Evolutionary conservation across 2,797 vertebrate species (phyloP), one percentile per base, ranked within the genome.

Genomic region (Spinibarbus caldwelli): DNA sequence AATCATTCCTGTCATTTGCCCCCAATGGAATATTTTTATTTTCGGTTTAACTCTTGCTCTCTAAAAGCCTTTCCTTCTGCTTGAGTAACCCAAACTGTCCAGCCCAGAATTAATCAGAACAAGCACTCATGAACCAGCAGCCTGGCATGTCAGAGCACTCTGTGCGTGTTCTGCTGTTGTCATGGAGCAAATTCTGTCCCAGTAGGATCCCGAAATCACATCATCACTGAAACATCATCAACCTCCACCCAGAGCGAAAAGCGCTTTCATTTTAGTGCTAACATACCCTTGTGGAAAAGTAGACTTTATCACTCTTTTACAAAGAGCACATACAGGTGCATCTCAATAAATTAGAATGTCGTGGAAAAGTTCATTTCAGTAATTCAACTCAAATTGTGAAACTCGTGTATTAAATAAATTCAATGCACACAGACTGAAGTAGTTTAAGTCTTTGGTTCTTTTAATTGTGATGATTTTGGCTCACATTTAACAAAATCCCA

Each of bases 41-140:
- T 47, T 71, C 29, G 31, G 62, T 76, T 82, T 86, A 82, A 62
- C 38, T 68, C 36, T 67, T 36, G 45, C 66, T 82, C 47, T 57
- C 36, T 67, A 80, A 85, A 81, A 75, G 72, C 49, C 34, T 54
- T 79, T 66, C 71, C 70, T 71, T 79, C 77, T 71, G 83, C 83
- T 71, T 68, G 78, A 77, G 23, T 79, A 47, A 45, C 36, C 45
- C 43, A 75, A 66, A 73, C 57, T 66, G 23, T 67, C 29, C 57
- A 45, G 34, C 34, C 36, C 70, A 41, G 45, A 73, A 76, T 81
- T 34, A 77, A 68, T 77, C 59, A 86, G 31, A 57, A n/a, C 36
- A 86, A 14, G 29, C 68, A 19, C 49, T 66, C 45, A 1, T 85
- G 52, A 68, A 54, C 73, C 75, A 36, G 41, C 36, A 43, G 52